Conservation (phyloP, 2,113 vertebrate species). For the Raja brachyura region DNA sequence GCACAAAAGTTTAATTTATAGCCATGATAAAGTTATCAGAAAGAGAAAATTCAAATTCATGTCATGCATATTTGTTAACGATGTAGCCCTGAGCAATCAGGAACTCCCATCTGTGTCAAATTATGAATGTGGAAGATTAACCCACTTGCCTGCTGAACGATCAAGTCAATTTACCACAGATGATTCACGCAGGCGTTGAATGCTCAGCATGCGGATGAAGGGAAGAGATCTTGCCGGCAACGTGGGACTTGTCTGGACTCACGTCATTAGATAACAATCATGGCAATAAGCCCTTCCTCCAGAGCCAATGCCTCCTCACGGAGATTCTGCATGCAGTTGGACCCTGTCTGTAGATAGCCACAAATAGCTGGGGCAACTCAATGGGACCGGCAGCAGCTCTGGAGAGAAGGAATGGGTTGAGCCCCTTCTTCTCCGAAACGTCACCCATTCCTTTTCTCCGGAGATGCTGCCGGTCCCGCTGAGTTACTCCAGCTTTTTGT, state of each 20-base stretch:
- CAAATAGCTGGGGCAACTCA: too few relatives aligned
- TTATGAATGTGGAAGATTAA: neutral
- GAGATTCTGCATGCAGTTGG: neutral
- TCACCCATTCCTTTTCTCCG: too few relatives aligned
- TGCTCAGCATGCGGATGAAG: neutral
- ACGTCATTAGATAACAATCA: neutral
- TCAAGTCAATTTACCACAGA: neutral
- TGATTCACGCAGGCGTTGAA: neutral
- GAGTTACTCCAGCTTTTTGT: too few relatives aligned
- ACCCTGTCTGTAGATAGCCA: neutral
- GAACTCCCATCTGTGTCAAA: neutral
- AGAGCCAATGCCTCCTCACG: neutral
- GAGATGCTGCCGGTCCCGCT: too few relatives aligned
- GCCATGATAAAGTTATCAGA: neutral
- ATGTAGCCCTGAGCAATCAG: neutral
- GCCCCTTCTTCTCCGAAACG: too few relatives aligned
- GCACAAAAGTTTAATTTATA: neutral
- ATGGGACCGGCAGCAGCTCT: too few relatives aligned
- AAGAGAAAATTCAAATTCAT: neutral
- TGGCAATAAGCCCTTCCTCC: neutral
- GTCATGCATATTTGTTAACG: too few relatives aligned
- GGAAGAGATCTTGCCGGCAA: neutral
- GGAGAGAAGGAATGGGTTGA: too few relatives aligned
- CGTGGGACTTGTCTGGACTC: constrained; percentile 4
- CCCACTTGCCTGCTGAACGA: neutral